Evolutionary conservation across 2,113 vertebrate genomes (phyloP).

Genomic region (Prietella phreatophila): DNA sequence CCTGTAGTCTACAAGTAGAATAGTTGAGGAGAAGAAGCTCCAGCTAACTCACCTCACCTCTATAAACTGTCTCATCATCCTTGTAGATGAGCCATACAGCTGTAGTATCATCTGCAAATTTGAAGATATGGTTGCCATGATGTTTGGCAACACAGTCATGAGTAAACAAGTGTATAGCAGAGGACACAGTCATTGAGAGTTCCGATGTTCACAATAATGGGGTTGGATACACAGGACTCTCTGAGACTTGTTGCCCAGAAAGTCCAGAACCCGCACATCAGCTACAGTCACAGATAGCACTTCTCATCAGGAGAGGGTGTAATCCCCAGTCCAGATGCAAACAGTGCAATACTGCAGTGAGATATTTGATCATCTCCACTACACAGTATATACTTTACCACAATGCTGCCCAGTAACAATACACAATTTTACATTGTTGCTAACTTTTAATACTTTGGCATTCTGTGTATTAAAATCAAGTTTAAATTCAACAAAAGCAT

Average conservation of each 20-base stretch:
- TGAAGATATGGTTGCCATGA: not conserved
- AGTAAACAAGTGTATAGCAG: not conserved
- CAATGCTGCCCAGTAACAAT: not conserved
- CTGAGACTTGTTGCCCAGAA: not conserved
- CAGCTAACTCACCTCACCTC: not conserved
- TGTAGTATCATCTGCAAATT: not conserved
- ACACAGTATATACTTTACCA: not conserved
- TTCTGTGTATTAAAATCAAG: no score
- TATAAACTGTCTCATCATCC: not conserved
- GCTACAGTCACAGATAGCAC: no score
- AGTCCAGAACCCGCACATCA: not conserved
- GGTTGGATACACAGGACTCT: not conserved
- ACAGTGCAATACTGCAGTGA: no score
- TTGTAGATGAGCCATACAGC: not conserved
- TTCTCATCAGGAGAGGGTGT: no score
- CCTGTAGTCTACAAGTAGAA: no score
- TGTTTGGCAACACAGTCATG: not conserved
- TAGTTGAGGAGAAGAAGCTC: not conserved
- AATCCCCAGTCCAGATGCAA: no score
- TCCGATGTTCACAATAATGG: not conserved
- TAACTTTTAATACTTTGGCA: no score
- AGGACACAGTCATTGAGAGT: not conserved
- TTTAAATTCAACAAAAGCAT: no score
- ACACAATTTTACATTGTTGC: no score
- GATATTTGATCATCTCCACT: no score